phyloP scores from a whole-genome alignment of 30 jellyfish, hydroid and myxozoan species.

The Aurelia sp. region DNA sequence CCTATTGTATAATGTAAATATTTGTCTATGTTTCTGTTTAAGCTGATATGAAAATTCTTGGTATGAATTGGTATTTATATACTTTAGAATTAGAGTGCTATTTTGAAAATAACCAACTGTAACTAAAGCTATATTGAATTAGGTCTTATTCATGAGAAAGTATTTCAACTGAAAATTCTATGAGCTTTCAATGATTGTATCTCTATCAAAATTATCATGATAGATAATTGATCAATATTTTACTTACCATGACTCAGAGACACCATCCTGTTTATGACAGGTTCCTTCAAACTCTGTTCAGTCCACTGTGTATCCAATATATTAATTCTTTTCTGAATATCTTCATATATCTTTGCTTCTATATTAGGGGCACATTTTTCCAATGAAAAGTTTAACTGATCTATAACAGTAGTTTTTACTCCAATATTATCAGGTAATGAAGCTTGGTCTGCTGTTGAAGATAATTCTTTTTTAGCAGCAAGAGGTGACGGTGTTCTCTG shows the following conservation, averaged over 20 bases:
- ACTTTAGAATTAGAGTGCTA: too few species aligned
- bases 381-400: slow-evolving; percentile 37
- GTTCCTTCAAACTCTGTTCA: slow-evolving; percentile 18
- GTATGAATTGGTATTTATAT: too few species aligned
- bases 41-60: too few species aligned
- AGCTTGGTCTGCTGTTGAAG: background rate
- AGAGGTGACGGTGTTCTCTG: slow-evolving; percentile 75
- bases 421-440: background rate
- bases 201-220: too few species aligned
- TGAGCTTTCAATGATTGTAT: too few species aligned
- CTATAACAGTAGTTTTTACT: slow-evolving; percentile 6
- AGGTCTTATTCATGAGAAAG: too few species aligned
- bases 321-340: slow-evolving; percentile 37
- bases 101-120: too few species aligned
- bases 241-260: slow-evolving; percentile 48
- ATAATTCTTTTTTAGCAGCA: background rate
- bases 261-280: slow-evolving; percentile 30
- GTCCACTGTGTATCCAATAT: slow-evolving; percentile 47
- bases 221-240: too few species aligned
- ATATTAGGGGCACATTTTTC: slow-evolving; percentile 31
- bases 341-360: slow-evolving; percentile 36
- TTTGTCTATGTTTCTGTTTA: too few species aligned
- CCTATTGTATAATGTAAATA: too few species aligned
- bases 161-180: too few species aligned
- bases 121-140: too few species aligned